phyloP scores from a whole-genome alignment of 2,113 vertebrate species.

The Tympanuchus pallidicinctus region DNA sequence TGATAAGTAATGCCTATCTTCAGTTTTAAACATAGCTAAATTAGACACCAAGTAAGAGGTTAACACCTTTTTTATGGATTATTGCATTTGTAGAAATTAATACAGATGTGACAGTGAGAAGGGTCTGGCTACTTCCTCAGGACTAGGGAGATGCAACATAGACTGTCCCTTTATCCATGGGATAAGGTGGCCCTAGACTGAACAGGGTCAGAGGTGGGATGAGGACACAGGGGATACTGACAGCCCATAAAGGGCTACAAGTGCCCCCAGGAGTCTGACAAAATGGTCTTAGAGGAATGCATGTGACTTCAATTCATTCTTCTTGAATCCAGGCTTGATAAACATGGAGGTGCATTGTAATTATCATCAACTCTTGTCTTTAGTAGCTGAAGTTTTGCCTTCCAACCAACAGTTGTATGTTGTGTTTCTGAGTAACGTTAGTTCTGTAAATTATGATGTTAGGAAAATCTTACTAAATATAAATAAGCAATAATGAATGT shows the following conservation, averaged over 20 bases:
- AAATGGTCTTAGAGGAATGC: background rate
- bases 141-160: too few relatives aligned
- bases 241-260: background rate
- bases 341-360: background rate
- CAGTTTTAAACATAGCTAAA: background rate
- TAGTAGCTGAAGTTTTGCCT: background rate
- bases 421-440: background rate
- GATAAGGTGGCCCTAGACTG: background rate
- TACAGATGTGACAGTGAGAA: background rate
- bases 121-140: background rate
- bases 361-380: background rate
- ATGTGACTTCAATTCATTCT: background rate
- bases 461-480: background rate
- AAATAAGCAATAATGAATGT: background rate
- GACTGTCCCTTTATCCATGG: background rate
- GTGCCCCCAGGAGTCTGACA: background rate
- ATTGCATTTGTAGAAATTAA: background rate
- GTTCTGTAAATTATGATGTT: background rate
- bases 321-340: background rate
- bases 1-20: background rate
- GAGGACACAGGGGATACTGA: background rate
- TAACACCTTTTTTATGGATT: background rate
- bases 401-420: background rate
- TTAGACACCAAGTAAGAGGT: background rate
- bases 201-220: background rate